Evolutionary conservation across 92 coral and sea anemone species (phyloP).

Genomic region (Zoanthus gigantus): DNA sequence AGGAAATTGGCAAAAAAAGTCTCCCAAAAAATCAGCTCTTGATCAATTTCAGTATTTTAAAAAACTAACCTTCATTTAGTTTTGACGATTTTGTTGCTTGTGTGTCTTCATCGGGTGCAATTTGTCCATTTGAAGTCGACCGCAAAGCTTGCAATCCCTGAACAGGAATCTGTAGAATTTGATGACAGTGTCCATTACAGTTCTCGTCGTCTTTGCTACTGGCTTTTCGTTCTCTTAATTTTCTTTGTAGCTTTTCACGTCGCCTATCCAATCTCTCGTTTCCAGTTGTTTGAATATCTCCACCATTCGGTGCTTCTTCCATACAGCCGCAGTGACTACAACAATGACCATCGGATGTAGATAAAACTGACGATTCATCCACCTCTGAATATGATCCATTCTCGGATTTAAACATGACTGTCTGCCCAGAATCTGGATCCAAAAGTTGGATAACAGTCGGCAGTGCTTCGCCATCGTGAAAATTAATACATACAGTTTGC

Average conservation of each 20-base stretch:
- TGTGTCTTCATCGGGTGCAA: background rate
- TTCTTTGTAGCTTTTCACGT: slow-evolving; percentile 91
- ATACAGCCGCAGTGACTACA: slow-evolving; percentile 73
- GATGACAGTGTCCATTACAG: slow-evolving; percentile 87
- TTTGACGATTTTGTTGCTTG: slow-evolving; percentile 5
- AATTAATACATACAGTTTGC: slow-evolving; percentile 82
- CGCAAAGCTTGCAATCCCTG: slow-evolving; percentile 75
- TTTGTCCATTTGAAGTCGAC: slow-evolving; percentile 46
- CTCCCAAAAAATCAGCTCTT: background rate
- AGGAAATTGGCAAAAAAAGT: slow-evolving; percentile 15
- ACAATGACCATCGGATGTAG: slow-evolving; percentile 68
- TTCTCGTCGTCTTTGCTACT: slow-evolving; percentile 80
- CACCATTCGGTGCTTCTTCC: slow-evolving; percentile 66
- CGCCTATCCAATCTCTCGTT: slow-evolving; percentile 87
- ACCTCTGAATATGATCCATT: slow-evolving; percentile 75
- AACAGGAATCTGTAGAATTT: slow-evolving; percentile 81
- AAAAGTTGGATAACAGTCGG: slow-evolving; percentile 85
- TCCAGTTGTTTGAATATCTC: slow-evolving; percentile 60
- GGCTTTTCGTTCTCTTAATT: slow-evolving; percentile 86
- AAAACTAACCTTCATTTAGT: slow-evolving; percentile 11
- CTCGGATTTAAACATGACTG: slow-evolving; percentile 78
- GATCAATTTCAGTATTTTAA: background rate
- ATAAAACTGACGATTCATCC: slow-evolving; percentile 64
- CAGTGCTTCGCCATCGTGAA: slow-evolving; percentile 80
- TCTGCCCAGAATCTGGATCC: slow-evolving; percentile 84